phyloP scores from a whole-genome alignment of 2,797 vertebrate genomes.

The Tadarida brasiliensis region DNA sequence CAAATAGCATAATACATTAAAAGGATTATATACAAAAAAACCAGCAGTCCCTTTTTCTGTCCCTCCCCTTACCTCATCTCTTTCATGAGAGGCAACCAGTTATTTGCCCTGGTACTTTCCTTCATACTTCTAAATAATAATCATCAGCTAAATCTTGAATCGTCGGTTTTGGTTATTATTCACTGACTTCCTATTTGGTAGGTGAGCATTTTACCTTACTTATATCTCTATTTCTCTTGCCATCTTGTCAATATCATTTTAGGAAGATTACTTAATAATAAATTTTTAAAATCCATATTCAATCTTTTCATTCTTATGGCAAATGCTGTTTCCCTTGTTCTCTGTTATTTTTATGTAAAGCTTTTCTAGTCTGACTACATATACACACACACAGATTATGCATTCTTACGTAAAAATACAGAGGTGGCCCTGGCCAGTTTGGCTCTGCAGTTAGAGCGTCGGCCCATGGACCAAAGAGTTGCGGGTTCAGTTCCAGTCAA shows the following conservation, averaged over 20 bases:
- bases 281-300: neutral
- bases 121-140: neutral
- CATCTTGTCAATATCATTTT: neutral
- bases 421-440: neutral
- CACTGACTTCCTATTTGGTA: neutral
- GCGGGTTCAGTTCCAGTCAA: too few species aligned
- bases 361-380: neutral
- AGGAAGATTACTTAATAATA: slow-evolving; percentile 36
- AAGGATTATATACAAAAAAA: neutral
- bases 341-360: neutral
- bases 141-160: neutral
- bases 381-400: neutral
- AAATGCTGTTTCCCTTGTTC: neutral
- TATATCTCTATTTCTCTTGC: neutral
- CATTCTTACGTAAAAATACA: neutral
- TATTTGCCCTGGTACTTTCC: slow-evolving; percentile 14
- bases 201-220: neutral
- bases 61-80: neutral
- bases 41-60: neutral
- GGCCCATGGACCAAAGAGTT: too few species aligned
- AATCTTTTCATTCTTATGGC: neutral
- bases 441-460: too few species aligned
- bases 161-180: neutral
- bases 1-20: neutral
- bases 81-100: neutral